Evolutionary conservation across 35 echinoderm and acorn worm genomes (phyloP).

Genomic region (Hemicentrotus pulcherrimus): DNA sequence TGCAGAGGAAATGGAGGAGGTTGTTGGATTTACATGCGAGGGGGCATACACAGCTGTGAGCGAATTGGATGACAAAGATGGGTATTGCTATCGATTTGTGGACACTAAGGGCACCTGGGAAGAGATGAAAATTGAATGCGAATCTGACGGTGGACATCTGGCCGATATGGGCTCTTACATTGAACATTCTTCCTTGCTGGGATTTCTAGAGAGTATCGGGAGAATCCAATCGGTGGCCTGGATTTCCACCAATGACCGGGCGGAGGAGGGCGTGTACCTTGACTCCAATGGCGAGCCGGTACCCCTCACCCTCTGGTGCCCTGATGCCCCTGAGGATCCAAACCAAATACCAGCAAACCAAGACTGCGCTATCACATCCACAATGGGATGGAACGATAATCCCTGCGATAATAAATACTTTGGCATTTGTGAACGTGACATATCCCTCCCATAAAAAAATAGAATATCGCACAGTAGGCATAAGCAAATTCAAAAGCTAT

Average conservation of each 20-base stretch:
- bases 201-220: neutral
- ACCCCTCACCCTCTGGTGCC: constrained; percentile 7
- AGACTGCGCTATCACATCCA: neutral
- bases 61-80: neutral
- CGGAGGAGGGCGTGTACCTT: neutral
- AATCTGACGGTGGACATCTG: neutral
- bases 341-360: neutral
- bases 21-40: neutral
- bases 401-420: neutral
- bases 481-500: too few relatives aligned
- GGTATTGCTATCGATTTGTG: neutral
- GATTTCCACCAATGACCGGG: neutral
- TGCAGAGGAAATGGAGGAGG: too few relatives aligned
- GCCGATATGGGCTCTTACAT: neutral
- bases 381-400: constrained; percentile 9
- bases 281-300: neutral
- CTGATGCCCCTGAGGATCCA: neutral
- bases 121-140: neutral
- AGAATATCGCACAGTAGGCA: too few relatives aligned
- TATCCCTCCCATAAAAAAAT: too few relatives aligned
- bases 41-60: neutral
- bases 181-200: neutral
- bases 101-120: neutral
- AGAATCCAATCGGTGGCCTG: neutral
- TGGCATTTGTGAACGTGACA: neutral